Evolutionary conservation across 2,888 invertebrate genomes (phyloP), one percentile per base, ranked within the genome.

Genomic region (Dolichopus griseipennis): DNA sequence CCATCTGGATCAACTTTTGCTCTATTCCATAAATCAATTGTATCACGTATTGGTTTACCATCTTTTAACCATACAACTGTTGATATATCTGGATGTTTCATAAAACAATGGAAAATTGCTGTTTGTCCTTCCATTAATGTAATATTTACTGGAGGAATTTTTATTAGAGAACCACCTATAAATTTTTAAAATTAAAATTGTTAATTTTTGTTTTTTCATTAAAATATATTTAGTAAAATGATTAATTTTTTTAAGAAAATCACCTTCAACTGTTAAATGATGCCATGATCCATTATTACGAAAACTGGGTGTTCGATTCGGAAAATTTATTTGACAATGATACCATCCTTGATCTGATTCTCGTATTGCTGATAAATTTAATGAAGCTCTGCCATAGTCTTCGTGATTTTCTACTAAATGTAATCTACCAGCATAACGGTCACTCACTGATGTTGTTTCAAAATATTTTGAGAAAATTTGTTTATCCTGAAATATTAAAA

Each of bases 331-430:
- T 78, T 87, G 88, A 83, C 96, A 96, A 83, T 93, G 92, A 83
- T 93, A 96, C 87, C 93, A 92, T 73, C 95, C 96, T 76, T 91
- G 89, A 82, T 96, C 96, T 66, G 90, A 87, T 81, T 93, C 93
- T 72, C 92, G 86, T 74, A 95, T 92, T 73, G 91, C 88, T 68
- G 91, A 93, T 72, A 96, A 84, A 83, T 95, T 94, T 74, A 94
- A 87, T 73, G 85, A 84, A 22, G 89, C 89, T 70, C 85, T 84
- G 70, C 87, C 87, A 66, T 84, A 84, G 20, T 81, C 80, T 63
- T 78, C 77, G 70, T 82, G 79, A 72, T 79, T 83, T 69, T 83
- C 84, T 66, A 91, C 82, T 67, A 90, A 84, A 71, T 85, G 85
- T 73, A 93, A 86, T 71, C 94, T 86, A 37, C 91, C 92, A 20